Conservation (phyloP, 1,140 invertebrate genomes). For the Cotesia chilonis region DNA sequence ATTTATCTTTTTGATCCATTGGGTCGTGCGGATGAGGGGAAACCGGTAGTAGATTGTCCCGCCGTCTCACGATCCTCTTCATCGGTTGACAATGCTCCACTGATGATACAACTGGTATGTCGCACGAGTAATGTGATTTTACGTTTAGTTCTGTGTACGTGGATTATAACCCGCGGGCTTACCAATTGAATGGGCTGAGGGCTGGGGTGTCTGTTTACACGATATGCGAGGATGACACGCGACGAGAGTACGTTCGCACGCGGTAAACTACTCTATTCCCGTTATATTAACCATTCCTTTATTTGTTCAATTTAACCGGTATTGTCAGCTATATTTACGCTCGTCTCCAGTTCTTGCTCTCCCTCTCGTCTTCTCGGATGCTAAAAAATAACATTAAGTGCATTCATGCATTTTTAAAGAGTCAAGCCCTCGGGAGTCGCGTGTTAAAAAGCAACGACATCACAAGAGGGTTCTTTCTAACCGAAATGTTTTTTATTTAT, state of each 20-base stretch:
- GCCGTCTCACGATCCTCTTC: constrained; percentile 13
- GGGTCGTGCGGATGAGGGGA: background rate
- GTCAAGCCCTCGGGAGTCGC: too few species aligned
- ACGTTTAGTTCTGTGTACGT: too few species aligned
- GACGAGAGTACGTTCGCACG: constrained; percentile 45
- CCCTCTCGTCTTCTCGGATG: background rate
- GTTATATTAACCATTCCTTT: constrained; percentile 34
- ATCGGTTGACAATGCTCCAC: constrained; percentile 28
- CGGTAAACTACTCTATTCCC: constrained; percentile 35
- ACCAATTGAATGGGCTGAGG: background rate
- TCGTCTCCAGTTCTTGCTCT: background rate
- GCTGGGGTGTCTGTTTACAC: constrained; percentile 45
- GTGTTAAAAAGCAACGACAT: too few species aligned
- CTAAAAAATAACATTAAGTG: too few species aligned
- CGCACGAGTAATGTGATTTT: background rate
- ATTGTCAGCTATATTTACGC: constrained; percentile 48
- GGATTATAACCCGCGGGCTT: constrained; percentile 23
- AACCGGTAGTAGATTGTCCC: background rate
- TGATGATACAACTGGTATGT: constrained; percentile 25
- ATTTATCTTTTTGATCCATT: background rate
- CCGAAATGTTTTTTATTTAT: too few species aligned
- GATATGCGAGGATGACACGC: constrained; percentile 39
- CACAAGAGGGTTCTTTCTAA: too few species aligned
- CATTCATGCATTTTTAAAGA: too few species aligned
- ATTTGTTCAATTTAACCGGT: constrained; percentile 59